Evolutionary conservation across 2,888 invertebrate genomes (phyloP), one percentile per base, ranked within the genome.

Genomic region (Mamestra brassicae): DNA sequence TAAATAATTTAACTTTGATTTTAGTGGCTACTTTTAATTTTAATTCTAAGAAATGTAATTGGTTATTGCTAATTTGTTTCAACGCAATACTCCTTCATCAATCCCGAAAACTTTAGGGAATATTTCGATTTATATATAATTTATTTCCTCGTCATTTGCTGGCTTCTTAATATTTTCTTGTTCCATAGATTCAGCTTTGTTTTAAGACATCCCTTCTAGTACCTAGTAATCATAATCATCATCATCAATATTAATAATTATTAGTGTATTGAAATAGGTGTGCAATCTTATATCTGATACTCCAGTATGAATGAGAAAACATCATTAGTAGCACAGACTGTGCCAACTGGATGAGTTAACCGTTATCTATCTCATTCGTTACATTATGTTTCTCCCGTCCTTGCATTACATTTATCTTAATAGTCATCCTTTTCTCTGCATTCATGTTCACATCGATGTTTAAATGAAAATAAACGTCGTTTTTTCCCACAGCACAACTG

Each of bases 401-500:
- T 52, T 52, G 47, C 60, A 63, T 45, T 5, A 47, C 17, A 52
- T 66, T 4, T 66, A 36, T 76, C n/a, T 60, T n/a, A 54, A 85
- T 60, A 2, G 52, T 36, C 26, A 34, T 63, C 34, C n/a, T n/a
- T 57, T 63, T 66, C 42, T 64, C 10, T 50, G 5, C 55, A 66
- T n/a, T 71, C 52, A 62, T 54, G 55, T 58, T 55, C 4, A 76
- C 69, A 58, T 65, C 50, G 26, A 67, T 75, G 57, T 73, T 65
- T 71, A 78, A 74, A 80, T 80, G 58, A 80, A 74, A 76, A 80
- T 70, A 72, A 80, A 69, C 50, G 10, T 64, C n/a, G 8, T 74
- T 86, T 74, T 83, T 76, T 62, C 38, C 42, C 62, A 34, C 71
- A 69, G 47, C 45, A 80, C 74, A 80, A 74, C 69, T 74, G 80